Base-by-base conservation (phyloP, 2,113 vertebrate genomes). In the Ophiodon elongatus region DNA sequence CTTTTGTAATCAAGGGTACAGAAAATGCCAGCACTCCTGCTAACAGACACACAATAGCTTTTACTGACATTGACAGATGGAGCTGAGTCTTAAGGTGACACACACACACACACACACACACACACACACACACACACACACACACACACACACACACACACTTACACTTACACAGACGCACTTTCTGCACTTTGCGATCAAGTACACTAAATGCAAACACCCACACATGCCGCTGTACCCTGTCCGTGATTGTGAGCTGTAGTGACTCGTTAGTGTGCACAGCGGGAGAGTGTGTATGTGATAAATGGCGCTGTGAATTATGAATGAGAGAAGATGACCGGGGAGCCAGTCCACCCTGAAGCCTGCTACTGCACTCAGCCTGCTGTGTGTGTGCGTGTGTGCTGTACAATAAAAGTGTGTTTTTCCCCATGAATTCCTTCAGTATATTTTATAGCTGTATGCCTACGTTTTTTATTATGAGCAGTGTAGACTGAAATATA, bases 231-330 rank as follows among this genome's bases (percentile, higher is more conserved):
- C 71, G 77, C 73, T 66, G 33, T 82, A 52, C 80, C 87, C 84
- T 25, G 59, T 76, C 39, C 14, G 1, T 74, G 84, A 88, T 76
- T 78, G 79, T 52, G 71, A 37, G 80, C 76, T 66, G 54, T 47
- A 60, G 84, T 66, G 76, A 77, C 79, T 91, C 21, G 82, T 87
- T 81, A 81, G 83, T 60, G 83, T 68, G 76, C 82, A 72, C 85
- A 82, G 81, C 39, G 1, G 80, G 78, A 66, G 77, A 17, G 62
- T 14, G 70, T 72, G 59, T 15, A 43, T 60, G 65, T 54, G 69
- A 93, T 92, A 91, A 92, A 89, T 91, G 85, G 70, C 65, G 54
- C 9, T 75, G 77, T 93, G 84, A 92, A 94, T 93, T 92, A 93
- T 94, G 90, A 92, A 94, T 92, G 90, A 94, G 81, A 82, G 54